A percentile compares a stretch with the other conserved stretches of the same genome.
phyloP scores from a whole-genome alignment of 2,113 vertebrate genomes.

The Orientallactaga bullata region DNA sequence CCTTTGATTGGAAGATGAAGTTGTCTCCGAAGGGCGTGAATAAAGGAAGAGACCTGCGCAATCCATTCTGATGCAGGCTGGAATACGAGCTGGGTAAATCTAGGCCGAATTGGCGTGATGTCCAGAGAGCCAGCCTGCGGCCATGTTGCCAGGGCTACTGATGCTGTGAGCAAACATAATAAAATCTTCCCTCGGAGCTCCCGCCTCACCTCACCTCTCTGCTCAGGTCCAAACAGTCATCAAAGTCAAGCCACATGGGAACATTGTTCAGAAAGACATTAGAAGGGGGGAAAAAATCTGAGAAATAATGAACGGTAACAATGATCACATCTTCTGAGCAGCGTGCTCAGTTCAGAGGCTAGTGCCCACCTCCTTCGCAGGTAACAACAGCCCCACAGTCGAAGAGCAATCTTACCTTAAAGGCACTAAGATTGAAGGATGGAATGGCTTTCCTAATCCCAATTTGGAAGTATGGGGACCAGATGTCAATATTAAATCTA shows the following conservation, averaged over 20 bases:
- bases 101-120: neutral
- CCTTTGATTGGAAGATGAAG: constrained; percentile 72
- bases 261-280: constrained; percentile 51
- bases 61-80: constrained; percentile 34
- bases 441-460: constrained; percentile 13
- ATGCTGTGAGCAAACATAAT: constrained; percentile 69
- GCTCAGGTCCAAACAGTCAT: constrained; percentile 45
- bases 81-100: constrained; percentile 51
- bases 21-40: constrained; percentile 65
- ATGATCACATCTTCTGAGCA: neutral
- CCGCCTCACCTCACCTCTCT: constrained; percentile 50
- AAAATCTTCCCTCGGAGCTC: constrained; percentile 56
- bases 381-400: neutral
- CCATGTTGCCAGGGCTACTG: constrained; percentile 73
- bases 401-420: neutral
- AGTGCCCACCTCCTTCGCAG: neutral
- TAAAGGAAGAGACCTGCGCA: constrained; percentile 46
- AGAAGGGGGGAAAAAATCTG: neutral
- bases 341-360: constrained; percentile 2
- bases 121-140: constrained; percentile 8
- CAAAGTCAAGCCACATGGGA: constrained; percentile 63
- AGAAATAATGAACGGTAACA: neutral
- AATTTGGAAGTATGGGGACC: neutral
- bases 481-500: neutral
- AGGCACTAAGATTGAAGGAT: constrained; percentile 26